phyloP scores from a whole-genome alignment of 2,113 vertebrate species.

The Hydrochoerus hydrochaeris region DNA sequence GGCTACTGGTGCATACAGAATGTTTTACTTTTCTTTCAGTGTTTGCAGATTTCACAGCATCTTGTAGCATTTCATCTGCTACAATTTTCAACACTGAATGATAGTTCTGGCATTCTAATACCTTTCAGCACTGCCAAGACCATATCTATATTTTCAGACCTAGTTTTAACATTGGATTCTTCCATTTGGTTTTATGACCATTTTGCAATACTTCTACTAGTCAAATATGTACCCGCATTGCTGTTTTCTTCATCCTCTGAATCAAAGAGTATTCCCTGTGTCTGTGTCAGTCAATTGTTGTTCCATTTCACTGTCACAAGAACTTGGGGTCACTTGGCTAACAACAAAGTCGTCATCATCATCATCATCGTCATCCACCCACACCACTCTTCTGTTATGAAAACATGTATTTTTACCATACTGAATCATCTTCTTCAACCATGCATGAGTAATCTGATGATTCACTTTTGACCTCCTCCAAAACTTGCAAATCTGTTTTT shows the following conservation, averaged over 20 bases:
- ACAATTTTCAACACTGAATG: background rate
- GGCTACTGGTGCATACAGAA: background rate
- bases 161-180: background rate
- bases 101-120: background rate
- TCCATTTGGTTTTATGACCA: background rate
- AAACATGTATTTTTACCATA: background rate
- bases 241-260: background rate
- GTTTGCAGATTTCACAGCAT: background rate
- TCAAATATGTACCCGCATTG: background rate
- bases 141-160: background rate
- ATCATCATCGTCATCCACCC: background rate
- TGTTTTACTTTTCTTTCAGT: background rate
- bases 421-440: background rate
- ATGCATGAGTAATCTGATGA: background rate
- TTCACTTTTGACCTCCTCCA: background rate
- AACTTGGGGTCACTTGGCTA: background rate
- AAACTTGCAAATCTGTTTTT: background rate
- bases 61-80: background rate
- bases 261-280: background rate
- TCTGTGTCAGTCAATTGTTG: background rate
- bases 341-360: background rate
- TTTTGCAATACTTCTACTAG: background rate
- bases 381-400: background rate
- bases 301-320: background rate
- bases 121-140: background rate